phyloP scores from a whole-genome alignment of 2,113 vertebrate species.

The Parus major region DNA sequence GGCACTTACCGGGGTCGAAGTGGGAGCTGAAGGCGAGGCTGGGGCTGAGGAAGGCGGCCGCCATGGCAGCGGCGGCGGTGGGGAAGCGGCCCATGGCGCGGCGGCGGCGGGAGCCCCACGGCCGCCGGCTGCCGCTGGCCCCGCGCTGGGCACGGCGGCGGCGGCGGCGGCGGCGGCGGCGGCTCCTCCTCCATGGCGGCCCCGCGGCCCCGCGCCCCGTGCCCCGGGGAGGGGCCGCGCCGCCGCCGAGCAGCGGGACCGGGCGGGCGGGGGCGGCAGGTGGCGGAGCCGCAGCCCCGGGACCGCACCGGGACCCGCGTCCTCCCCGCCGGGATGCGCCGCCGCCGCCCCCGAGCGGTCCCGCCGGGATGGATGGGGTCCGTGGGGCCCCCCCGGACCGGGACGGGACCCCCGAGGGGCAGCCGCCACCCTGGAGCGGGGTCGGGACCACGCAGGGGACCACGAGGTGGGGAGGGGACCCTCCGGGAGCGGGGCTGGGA shows the following conservation, averaged over 20 bases:
- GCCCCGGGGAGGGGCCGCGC: neutral
- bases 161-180: no score
- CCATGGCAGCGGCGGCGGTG: slow-evolving; percentile 15
- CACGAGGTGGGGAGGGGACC: neutral
- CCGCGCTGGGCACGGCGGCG: no score
- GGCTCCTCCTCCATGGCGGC: no score
- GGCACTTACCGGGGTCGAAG: slow-evolving; percentile 47
- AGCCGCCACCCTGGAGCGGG: neutral
- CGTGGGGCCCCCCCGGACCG: neutral
- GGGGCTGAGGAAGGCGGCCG: slow-evolving; percentile 26
- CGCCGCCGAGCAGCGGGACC: neutral
- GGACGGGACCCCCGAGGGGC: neutral
- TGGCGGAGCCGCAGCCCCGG: neutral
- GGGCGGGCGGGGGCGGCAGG: neutral
- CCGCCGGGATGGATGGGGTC: neutral
- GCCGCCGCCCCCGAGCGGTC: neutral
- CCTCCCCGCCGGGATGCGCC: neutral
- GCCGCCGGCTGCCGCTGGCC: no score
- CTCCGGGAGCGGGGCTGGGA: neutral
- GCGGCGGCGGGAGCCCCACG: neutral
- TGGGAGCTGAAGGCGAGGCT: slow-evolving; percentile 46
- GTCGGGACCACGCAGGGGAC: neutral
- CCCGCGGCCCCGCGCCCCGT: no score
- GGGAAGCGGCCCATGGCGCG: neutral
- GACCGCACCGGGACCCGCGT: neutral